Evolutionary conservation across 2,888 invertebrate genomes (phyloP).

Genomic region (Trichopoda pennipes): DNA sequence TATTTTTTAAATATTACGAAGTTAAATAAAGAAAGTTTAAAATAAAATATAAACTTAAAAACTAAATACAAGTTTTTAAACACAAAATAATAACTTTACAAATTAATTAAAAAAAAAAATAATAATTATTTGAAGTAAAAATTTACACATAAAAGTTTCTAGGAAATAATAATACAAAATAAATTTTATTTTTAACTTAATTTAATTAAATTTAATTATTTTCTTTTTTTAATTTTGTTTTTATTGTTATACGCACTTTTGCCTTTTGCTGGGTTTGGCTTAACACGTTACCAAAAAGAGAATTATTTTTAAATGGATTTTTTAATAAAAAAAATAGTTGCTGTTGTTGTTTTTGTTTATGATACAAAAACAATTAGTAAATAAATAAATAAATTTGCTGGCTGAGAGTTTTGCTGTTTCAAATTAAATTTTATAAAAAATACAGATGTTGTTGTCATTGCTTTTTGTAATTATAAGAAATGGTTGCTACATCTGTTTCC

Average conservation of each 20-base stretch:
- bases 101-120: background rate
- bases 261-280: no score
- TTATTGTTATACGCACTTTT: no score
- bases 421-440: conserved; percentile 67
- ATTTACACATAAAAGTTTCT: conserved; percentile 47
- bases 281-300: no score
- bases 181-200: background rate
- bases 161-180: conserved; percentile 30
- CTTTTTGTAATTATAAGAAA: conserved; percentile 69
- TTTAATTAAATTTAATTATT: no score
- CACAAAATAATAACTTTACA: background rate
- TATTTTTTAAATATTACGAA: conserved; percentile 5
- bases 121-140: conserved; percentile 66
- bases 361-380: no score
- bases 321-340: no score
- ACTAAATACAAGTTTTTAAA: conserved; percentile 34
- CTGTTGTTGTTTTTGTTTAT: no score
- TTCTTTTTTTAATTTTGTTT: no score
- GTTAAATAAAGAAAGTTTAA: conserved; percentile 6
- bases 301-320: no score
- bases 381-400: background rate
- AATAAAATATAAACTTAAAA: conserved; percentile 38
- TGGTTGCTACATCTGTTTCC: conserved; percentile 67
- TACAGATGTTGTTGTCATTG: conserved; percentile 68
- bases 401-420: conserved; percentile 14